Evolutionary conservation across 1,140 invertebrate genomes (phyloP).

Genomic region (Geopemphigus sp.): DNA sequence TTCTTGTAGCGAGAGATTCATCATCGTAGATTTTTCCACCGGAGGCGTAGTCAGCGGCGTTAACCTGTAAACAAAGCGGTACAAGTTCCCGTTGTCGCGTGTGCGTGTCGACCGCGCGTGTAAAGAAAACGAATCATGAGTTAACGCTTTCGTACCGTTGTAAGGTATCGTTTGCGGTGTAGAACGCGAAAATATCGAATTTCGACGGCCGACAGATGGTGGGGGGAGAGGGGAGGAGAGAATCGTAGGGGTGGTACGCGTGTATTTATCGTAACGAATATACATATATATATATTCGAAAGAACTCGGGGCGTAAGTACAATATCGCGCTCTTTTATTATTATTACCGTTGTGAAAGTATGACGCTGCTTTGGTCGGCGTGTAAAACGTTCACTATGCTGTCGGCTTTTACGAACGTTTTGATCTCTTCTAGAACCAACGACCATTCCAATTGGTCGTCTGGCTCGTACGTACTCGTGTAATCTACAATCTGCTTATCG

Average conservation of each 20-base stretch:
- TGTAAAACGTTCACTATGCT: conserved; percentile 83
- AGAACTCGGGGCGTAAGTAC: too few relatives aligned
- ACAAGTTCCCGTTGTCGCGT: neutral
- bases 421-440: conserved; percentile 90
- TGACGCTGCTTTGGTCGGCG: conserved; percentile 78
- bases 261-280: too few relatives aligned
- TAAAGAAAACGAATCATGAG: conserved; percentile 43
- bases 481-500: conserved; percentile 88
- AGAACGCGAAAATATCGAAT: conserved; percentile 18
- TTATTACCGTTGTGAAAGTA: conserved; percentile 74
- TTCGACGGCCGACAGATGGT: neutral
- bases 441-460: conserved; percentile 97
- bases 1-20: conserved; percentile 87
- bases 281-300: neutral
- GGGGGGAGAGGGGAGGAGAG: too few relatives aligned
- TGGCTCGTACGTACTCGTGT: conserved; percentile 91
- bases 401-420: conserved; percentile 91
- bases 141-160: conserved; percentile 28
- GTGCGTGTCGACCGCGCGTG: conserved; percentile 19
- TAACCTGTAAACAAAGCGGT: conserved; percentile 63
- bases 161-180: conserved; percentile 18
- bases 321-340: neutral
- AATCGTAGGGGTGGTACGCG: neutral
- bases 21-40: conserved; percentile 78
- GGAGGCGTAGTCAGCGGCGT: conserved; percentile 82